phyloP scores from a whole-genome alignment of 2,888 invertebrate species.

The Caenorhabditis doughertyi region DNA sequence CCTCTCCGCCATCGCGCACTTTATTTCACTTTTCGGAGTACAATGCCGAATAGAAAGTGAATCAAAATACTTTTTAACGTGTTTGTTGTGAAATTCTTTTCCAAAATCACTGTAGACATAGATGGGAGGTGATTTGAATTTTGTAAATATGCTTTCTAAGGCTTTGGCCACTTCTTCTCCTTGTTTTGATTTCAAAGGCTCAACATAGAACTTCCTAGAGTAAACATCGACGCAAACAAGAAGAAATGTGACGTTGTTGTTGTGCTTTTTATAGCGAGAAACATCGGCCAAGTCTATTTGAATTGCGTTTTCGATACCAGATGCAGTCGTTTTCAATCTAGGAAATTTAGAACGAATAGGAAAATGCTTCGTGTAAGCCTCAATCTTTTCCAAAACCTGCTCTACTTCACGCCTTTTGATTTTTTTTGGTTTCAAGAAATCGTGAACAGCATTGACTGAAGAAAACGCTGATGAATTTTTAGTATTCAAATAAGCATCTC shows the following conservation, averaged over 20 bases:
- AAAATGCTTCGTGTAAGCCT: slow-evolving; percentile 6
- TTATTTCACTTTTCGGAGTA: slow-evolving; percentile 23
- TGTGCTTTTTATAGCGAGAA: not conserved
- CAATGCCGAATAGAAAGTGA: slow-evolving; percentile 4
- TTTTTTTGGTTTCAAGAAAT: not conserved
- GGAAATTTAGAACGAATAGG: slow-evolving; percentile 7
- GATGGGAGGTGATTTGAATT: slow-evolving; percentile 12
- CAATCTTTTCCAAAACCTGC: not conserved
- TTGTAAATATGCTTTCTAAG: not conserved
- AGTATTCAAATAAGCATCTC: slow-evolving; percentile 12
- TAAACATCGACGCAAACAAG: slow-evolving; percentile 13
- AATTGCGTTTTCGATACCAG: slow-evolving; percentile 8
- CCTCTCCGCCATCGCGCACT: slow-evolving; percentile 8
- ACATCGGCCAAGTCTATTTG: too few relatives aligned
- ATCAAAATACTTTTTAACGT: slow-evolving; percentile 5
- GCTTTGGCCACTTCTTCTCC: slow-evolving; percentile 1
- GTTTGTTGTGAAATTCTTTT: slow-evolving; percentile 11
- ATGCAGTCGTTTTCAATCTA: not conserved
- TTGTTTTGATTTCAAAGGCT: not conserved
- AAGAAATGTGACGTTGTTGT: slow-evolving; percentile 1
- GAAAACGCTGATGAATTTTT: slow-evolving; percentile 6
- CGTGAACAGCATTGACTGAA: not conserved
- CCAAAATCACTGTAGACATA: slow-evolving; percentile 20
- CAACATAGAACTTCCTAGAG: slow-evolving; percentile 5
- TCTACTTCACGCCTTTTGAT: not conserved